Conservation (phyloP, 1,140 invertebrate genomes). For the Cydia splendana region DNA sequence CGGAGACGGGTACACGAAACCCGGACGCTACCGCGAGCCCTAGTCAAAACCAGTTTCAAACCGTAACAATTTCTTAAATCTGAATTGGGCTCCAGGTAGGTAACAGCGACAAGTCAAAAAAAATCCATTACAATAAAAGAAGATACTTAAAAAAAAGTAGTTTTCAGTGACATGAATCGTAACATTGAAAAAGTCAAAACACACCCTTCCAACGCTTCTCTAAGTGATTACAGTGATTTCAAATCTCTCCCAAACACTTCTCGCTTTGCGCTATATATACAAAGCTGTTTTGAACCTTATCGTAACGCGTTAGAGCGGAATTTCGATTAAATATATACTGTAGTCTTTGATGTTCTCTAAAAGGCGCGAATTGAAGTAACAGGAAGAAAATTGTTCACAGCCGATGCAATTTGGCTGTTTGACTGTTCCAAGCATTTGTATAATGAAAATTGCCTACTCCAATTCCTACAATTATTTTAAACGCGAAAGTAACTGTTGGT, state of each 20-base stretch:
- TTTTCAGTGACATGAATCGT: not conserved
- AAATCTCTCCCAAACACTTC: slow-evolving; percentile 7
- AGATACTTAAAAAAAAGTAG: not conserved
- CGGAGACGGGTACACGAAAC: too few relatives aligned
- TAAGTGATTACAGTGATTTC: slow-evolving; percentile 29
- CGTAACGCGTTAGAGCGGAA: not conserved
- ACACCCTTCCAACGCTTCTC: not conserved
- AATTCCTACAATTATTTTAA: too few relatives aligned
- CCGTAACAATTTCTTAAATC: too few relatives aligned
- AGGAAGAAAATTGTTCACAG: not conserved
- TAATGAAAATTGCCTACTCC: not conserved
- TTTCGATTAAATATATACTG: not conserved
- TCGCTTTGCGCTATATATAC: not conserved
- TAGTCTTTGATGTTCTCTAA: slow-evolving; percentile 13
- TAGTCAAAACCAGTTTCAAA: too few relatives aligned
- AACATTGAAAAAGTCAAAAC: slow-evolving; percentile 11
- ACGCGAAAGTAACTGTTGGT: too few relatives aligned
- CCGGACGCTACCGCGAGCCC: too few relatives aligned
- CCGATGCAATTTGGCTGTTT: not conserved
- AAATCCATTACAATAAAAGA: too few relatives aligned
- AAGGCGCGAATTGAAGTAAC: not conserved
- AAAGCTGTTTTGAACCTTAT: not conserved
- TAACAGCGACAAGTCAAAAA: too few relatives aligned
- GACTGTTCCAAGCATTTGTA: not conserved
- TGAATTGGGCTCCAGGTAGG: too few relatives aligned